phyloP scores from a whole-genome alignment of 2,888 invertebrate genomes.

The Drosophila helvetica region DNA sequence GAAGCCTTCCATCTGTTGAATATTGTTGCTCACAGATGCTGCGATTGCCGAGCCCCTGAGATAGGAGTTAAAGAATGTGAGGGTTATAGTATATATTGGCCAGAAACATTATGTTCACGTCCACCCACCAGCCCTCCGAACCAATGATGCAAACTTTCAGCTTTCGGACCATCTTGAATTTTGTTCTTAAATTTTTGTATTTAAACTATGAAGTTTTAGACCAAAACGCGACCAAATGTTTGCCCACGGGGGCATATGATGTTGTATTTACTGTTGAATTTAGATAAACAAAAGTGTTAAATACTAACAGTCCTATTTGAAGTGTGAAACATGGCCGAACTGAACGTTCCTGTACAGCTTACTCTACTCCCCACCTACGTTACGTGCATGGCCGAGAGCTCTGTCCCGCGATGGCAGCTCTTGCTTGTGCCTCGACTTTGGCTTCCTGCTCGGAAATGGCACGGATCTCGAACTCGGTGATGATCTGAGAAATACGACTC shows the following conservation, averaged over 20 bases:
- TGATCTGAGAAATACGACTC: conserved; percentile 75
- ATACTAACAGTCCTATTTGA: conserved; percentile 11
- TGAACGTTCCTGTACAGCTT: background rate
- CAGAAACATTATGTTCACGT: background rate
- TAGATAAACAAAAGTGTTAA: background rate
- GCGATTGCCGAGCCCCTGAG: conserved; percentile 69
- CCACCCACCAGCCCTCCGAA: conserved; percentile 65
- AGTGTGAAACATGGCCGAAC: background rate
- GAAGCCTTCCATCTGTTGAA: conserved; percentile 22
- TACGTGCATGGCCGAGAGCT: conserved; percentile 39
- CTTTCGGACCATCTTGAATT: conserved; percentile 49
- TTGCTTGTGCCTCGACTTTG: conserved; percentile 14
- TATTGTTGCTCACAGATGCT: conserved; percentile 65
- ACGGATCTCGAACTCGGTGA: conserved; percentile 78
- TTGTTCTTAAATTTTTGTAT: conserved; percentile 7
- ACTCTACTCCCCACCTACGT: conserved; percentile 39
- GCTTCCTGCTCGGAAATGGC: conserved; percentile 77
- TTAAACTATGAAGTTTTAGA: conserved; percentile 17
- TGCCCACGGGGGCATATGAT: conserved; percentile 3
- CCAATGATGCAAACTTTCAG: conserved; percentile 71
- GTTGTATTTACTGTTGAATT: conserved; percentile 35
- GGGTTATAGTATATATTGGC: too few species aligned
- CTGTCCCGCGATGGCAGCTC: background rate
- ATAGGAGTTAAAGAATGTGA: too few species aligned
- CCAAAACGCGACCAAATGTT: conserved; percentile 24